These are phyloP conservation scores for Andrena bucephala DNA, from an alignment of 2,888 invertebrate genomes.

Conservation along the genomic window DNA sequence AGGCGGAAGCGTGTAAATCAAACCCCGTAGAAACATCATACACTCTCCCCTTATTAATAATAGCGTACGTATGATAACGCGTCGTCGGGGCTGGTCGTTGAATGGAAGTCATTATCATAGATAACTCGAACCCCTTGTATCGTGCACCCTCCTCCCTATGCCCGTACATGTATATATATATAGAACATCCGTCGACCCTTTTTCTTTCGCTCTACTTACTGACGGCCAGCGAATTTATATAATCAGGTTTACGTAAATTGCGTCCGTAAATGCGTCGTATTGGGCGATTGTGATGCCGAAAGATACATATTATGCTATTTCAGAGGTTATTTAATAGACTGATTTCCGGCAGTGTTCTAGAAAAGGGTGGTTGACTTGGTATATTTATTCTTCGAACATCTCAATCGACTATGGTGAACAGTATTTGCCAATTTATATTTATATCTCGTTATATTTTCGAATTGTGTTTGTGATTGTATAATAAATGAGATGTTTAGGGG, in stretches of 20 bases:
- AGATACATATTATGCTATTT: too few relatives aligned
- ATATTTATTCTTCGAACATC: not conserved
- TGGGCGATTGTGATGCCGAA: conserved; percentile 2
- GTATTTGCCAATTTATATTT: not conserved
- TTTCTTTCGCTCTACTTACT: conserved; percentile 40
- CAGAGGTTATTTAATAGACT: not conserved
- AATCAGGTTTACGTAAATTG: conserved; percentile 34
- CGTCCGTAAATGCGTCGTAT: not conserved
- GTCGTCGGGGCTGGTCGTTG: conserved; percentile 35
- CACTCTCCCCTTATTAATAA: conserved; percentile 54
- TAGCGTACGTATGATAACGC: conserved; percentile 45
- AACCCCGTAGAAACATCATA: conserved; percentile 49
- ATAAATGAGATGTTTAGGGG: not conserved
- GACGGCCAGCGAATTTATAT: conserved; percentile 34
- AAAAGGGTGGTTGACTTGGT: too few relatives aligned
- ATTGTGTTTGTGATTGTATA: not conserved
- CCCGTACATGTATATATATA: conserved; percentile 6
- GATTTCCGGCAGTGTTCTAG: too few relatives aligned
- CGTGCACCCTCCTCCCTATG: conserved; percentile 16
- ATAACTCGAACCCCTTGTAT: conserved; percentile 45
- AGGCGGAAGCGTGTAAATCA: conserved; percentile 55
- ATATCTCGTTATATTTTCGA: not conserved
- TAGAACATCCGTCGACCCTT: conserved; percentile 38
- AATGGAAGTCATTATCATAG: conserved; percentile 59
- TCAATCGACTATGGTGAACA: not conserved